These are phyloP conservation scores for Drosophila infuscata DNA, from an alignment of 2,888 invertebrate genomes.

Conservation along the genomic window DNA sequence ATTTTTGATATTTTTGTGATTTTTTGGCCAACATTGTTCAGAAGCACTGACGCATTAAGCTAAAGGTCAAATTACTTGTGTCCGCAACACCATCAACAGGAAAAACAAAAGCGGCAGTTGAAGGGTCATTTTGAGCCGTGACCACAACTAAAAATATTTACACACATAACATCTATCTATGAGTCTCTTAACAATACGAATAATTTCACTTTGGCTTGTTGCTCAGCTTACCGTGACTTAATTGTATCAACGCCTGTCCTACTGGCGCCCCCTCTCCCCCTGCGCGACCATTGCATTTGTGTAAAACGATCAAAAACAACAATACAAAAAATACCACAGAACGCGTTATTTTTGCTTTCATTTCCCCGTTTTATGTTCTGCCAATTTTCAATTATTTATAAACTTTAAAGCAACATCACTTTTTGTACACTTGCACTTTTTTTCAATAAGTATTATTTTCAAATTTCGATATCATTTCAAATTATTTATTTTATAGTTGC, in stretches of 20 bases:
- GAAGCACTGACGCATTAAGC: constrained; percentile 71
- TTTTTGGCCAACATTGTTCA: constrained; percentile 21
- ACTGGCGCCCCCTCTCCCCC: constrained; percentile 46
- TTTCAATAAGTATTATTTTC: background rate
- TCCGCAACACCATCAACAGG: constrained; percentile 20
- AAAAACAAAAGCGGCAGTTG: constrained; percentile 9
- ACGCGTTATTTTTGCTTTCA: constrained; percentile 52
- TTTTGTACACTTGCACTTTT: constrained; percentile 12
- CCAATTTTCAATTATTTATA: constrained; percentile 35
- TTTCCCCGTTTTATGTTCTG: constrained; percentile 43
- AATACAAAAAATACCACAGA: constrained; percentile 47
- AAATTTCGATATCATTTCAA: background rate
- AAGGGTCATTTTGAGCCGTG: constrained; percentile 45
- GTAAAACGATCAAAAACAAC: constrained; percentile 50
- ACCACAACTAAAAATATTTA: constrained; percentile 54
- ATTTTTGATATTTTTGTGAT: constrained; percentile 13
- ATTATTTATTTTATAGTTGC: background rate
- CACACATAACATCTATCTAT: constrained; percentile 1
- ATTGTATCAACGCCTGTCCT: constrained; percentile 83
- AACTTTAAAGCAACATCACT: background rate
- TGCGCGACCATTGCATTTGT: constrained; percentile 42
- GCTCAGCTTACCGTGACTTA: constrained; percentile 83
- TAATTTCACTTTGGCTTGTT: constrained; percentile 66
- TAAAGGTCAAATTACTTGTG: constrained; percentile 73
- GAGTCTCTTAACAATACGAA: constrained; percentile 32